Base-by-base conservation (phyloP, 2,113 vertebrate species). In the Coryphaenoides rupestris region DNA sequence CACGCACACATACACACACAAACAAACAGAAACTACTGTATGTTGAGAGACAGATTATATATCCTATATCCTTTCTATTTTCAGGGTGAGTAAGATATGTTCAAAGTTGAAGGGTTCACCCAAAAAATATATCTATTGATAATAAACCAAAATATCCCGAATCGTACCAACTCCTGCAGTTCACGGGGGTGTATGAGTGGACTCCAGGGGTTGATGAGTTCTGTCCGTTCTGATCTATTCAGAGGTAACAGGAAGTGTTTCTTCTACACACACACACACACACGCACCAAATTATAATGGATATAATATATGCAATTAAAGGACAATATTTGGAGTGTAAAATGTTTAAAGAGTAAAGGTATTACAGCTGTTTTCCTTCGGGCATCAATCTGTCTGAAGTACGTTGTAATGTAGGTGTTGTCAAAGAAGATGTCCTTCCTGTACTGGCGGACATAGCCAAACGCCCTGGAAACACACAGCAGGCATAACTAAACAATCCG, bases 391-490 rank as follows among this genome's bases (percentile, higher is more conserved):
- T 24, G 55, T 40, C 65, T 76, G 77, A 88, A 88, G 73, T 75
- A 76, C 16, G 55, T 24, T 17, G 81, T 84, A 80, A 88, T 22
- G 78, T 84, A 88, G 21, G 79, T 0, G 24, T 88, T 86, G 62
- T 88, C 84, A 17, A 88, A 88, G 5, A 5, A 24, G 21, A 86
- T 2, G 46, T 86, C 75, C 1, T 9, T 63, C 21, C 19, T 59
- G 78, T 78, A 88, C 5, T 1, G 40, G 1, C 24, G 5, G 12
- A 79, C 33, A 69, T 88, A 88, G 6, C 26, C 2, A 0, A 79
- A 59, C 0, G 79, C 76, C 26, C 83, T 87, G 74, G 22, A 23
- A 62, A 54, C n/a, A 53, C 17, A 53, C 3, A 53, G 6, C 2
- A 19, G n/a, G 9, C n/a, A 53, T 19, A 3, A 53, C 9, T 9